Percentiles rank a stretch among this genome's conserved stretches.
phyloP scores from a whole-genome alignment of 2,113 vertebrate species.

The Mungos mungo region DNA sequence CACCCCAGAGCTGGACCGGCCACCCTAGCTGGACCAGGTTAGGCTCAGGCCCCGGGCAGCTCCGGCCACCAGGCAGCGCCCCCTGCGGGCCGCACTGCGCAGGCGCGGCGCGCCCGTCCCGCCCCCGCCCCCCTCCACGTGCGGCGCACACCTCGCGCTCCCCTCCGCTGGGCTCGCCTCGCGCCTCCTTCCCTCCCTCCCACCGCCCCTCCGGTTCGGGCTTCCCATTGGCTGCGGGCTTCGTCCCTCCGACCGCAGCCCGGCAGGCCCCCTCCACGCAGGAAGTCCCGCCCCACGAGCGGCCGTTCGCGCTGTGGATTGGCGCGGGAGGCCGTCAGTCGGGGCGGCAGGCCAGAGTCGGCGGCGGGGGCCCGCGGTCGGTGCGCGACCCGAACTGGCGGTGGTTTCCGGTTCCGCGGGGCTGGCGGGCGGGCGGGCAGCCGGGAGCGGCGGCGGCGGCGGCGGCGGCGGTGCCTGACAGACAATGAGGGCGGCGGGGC shows the following conservation, averaged over 20 bases:
- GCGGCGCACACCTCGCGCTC: slow-evolving; percentile 60
- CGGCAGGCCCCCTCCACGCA: slow-evolving; percentile 66
- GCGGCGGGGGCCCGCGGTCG: slow-evolving; percentile 64
- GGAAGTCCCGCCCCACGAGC: slow-evolving; percentile 58
- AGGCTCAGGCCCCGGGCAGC: too few relatives aligned
- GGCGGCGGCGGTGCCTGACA: slow-evolving; percentile 72
- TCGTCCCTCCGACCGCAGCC: slow-evolving; percentile 87
- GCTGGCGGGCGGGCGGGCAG: slow-evolving; percentile 72
- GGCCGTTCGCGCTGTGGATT: not conserved
- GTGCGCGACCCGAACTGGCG: slow-evolving; percentile 74
- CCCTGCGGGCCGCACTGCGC: not conserved
- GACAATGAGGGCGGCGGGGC: slow-evolving; percentile 81
- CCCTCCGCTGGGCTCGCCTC: not conserved
- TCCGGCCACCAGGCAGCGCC: not conserved
- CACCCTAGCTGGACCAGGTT: rapidly evolving
- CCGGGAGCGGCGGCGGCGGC: slow-evolving; percentile 62
- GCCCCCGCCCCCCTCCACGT: slow-evolving; percentile 71
- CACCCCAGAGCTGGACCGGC: not conserved
- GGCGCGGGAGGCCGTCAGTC: not conserved
- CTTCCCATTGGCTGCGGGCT: slow-evolving; percentile 84
- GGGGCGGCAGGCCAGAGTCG: slow-evolving; percentile 65
- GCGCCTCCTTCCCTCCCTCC: slow-evolving; percentile 56
- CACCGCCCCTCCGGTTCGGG: slow-evolving; percentile 71
- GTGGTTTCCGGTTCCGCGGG: slow-evolving; percentile 83
- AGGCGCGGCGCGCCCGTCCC: rapidly evolving